Evolutionary conservation across 2,888 invertebrate species (phyloP).

Genomic region (Leucophenga maculata): DNA sequence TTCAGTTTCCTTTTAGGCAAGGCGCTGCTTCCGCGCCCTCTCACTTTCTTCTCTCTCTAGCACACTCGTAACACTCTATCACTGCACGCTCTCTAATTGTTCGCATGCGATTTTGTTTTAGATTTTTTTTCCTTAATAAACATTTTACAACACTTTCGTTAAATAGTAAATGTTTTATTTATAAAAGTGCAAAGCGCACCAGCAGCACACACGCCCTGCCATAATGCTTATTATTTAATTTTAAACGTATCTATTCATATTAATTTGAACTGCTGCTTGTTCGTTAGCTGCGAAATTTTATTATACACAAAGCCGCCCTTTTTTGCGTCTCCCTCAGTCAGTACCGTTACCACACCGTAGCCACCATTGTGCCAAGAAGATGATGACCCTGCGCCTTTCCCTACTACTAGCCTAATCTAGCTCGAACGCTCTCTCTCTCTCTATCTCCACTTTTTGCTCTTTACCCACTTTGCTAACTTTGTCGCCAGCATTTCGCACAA

Average conservation of each 20-base stretch:
- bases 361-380: slow-evolving; percentile 46
- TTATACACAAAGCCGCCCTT: slow-evolving; percentile 58
- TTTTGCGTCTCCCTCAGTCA: slow-evolving; percentile 28
- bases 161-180: neutral
- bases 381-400: slow-evolving; percentile 43
- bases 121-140: neutral
- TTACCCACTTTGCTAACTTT: neutral
- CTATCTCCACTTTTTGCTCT: slow-evolving; percentile 33
- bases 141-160: too few species aligned
- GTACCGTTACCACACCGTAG: slow-evolving; percentile 28
- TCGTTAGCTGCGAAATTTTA: slow-evolving; percentile 50
- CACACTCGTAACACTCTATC: neutral
- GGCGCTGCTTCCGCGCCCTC: neutral
- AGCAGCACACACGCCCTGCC: neutral
- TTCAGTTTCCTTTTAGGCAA: slow-evolving; percentile 13
- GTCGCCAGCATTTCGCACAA: too few species aligned
- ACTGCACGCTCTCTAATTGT: neutral
- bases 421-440: too few species aligned
- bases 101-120: neutral
- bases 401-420: too few species aligned
- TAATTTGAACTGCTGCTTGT: slow-evolving; percentile 26
- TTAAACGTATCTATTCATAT: too few species aligned
- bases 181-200: neutral
- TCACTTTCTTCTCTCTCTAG: neutral
- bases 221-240: too few species aligned